Conservation (phyloP, 2,113 vertebrate species). For the Anhinga anhinga region DNA sequence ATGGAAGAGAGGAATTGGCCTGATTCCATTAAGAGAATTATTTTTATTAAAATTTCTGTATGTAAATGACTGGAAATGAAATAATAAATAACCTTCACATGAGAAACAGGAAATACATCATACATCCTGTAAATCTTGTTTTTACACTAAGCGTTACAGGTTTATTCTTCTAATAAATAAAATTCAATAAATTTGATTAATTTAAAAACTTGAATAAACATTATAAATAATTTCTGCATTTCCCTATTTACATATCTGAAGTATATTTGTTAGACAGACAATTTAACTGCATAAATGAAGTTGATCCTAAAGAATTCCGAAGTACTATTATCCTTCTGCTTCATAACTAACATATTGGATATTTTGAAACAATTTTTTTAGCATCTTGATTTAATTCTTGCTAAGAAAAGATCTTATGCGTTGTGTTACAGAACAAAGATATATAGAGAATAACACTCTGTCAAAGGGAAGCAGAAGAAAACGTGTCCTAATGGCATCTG, state of each 20-base stretch:
- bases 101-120: background rate
- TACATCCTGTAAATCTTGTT: background rate
- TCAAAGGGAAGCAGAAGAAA: constrained; percentile 71
- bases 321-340: background rate
- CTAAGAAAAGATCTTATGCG: background rate
- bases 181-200: background rate
- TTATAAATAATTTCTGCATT: background rate
- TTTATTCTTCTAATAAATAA: background rate
- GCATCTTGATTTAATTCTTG: background rate
- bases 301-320: background rate
- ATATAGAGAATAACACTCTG: background rate
- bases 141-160: background rate
- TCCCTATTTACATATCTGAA: background rate
- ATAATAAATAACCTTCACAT: background rate
- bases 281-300: background rate
- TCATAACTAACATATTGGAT: background rate
- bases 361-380: background rate
- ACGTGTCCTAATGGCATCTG: constrained; percentile 78
- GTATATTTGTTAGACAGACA: background rate
- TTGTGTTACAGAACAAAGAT: constrained; percentile 37
- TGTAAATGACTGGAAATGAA: background rate
- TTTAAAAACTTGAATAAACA: background rate
- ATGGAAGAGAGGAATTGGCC: background rate
- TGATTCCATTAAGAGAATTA: background rate
- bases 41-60: background rate